Evolutionary conservation across 53 echinoderm and acorn worm genomes (phyloP).

Genomic region (Paracentrotus lividus): DNA sequence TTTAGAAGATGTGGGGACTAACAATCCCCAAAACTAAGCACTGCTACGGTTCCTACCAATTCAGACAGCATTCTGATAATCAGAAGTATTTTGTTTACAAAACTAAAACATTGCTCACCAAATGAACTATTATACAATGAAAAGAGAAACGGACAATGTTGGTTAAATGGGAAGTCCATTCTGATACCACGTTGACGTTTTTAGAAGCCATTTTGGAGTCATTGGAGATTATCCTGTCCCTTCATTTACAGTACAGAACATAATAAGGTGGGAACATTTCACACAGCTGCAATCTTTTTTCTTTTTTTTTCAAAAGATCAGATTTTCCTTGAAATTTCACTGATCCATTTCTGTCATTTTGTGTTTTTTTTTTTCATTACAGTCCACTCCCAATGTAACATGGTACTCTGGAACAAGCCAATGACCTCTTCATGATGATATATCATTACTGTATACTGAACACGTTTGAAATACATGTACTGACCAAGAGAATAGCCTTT

Average conservation of each 20-base stretch:
- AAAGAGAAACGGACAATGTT: neutral
- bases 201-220: neutral
- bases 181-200: neutral
- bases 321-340: neutral
- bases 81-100: conserved; percentile 18
- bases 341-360: neutral
- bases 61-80: neutral
- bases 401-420: too few relatives aligned
- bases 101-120: conserved; percentile 1
- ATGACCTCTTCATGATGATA: too few relatives aligned
- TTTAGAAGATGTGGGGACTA: neutral
- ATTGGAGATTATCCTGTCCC: neutral
- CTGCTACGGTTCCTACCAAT: neutral
- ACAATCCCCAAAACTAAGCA: neutral
- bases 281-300: neutral
- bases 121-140: neutral
- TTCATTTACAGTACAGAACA: neutral
- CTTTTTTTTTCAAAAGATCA: neutral
- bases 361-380: too few relatives aligned
- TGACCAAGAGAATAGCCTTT: too few relatives aligned
- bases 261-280: neutral
- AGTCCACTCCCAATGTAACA: too few relatives aligned
- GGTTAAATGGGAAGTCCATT: neutral
- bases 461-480: too few relatives aligned
- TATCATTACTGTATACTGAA: too few relatives aligned